Conservation (phyloP, 2,888 invertebrate species). For the Pachliopta kotzebuea region DNA sequence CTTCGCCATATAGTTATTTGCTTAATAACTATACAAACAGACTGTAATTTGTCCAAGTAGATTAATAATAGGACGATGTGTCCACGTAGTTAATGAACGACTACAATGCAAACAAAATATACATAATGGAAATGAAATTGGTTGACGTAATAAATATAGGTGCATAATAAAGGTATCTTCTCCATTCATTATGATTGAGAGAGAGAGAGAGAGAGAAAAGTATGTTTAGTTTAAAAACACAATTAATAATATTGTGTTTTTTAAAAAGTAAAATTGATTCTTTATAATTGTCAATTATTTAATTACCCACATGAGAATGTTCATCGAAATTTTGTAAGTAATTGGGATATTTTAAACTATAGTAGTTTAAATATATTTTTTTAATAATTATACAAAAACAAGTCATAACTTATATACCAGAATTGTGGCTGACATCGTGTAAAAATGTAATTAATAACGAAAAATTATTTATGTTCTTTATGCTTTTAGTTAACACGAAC, state of each 20-base stretch:
- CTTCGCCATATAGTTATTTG: conserved; percentile 4
- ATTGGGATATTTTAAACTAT: neutral
- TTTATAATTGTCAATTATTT: conserved; percentile 10
- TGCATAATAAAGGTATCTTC: no score
- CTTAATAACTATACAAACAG: neutral
- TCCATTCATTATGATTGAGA: no score
- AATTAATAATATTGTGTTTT: no score
- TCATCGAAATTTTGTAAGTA: conserved; percentile 3
- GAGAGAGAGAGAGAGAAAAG: no score
- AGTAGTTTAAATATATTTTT: neutral
- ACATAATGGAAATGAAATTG: conserved; percentile 19
- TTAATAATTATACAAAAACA: neutral
- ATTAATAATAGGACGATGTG: conserved; percentile 12
- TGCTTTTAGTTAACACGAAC: no score
- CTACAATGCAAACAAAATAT: conserved; percentile 19
- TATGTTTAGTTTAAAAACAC: no score
- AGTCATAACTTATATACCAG: no score
- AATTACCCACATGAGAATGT: conserved; percentile 3
- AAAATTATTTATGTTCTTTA: no score
- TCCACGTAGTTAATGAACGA: conserved; percentile 2
- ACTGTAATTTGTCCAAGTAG: conserved; percentile 1
- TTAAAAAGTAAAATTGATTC: conserved; percentile 5
- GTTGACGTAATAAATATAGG: conserved; percentile 6
- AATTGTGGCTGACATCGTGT: no score
- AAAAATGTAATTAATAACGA: no score